phyloP scores from a whole-genome alignment of 2,888 invertebrate genomes.

The Leptogaster cylindrica region DNA sequence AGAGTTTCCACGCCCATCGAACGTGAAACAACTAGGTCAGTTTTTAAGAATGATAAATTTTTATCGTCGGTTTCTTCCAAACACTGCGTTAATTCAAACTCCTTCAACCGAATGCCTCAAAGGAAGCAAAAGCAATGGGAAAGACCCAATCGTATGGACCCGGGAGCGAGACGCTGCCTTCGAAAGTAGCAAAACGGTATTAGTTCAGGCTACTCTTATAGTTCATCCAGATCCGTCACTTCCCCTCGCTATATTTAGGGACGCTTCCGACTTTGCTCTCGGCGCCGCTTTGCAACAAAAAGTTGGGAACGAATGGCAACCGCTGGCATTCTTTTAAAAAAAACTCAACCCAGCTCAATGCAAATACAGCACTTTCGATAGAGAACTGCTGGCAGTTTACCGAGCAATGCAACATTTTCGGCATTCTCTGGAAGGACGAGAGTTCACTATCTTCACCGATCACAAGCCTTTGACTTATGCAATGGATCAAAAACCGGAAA shows the following conservation, averaged over 20 bases:
- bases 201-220: conserved; percentile 28
- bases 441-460: background rate
- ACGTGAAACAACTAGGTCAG: background rate
- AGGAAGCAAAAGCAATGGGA: background rate
- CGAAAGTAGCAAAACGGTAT: background rate
- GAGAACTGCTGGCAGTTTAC: conserved; percentile 51
- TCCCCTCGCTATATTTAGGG: background rate
- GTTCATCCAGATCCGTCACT: conserved; percentile 14
- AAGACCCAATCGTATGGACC: conserved; percentile 26
- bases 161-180: background rate
- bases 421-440: background rate
- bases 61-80: background rate
- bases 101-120: background rate
- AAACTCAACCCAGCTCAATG: conserved; percentile 49
- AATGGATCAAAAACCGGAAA: background rate
- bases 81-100: background rate
- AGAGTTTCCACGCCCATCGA: background rate
- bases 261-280: conserved; percentile 49
- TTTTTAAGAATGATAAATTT: background rate
- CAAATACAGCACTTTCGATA: conserved; percentile 51
- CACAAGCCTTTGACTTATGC: background rate
- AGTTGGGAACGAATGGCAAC: conserved; percentile 46
- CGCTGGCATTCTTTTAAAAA: conserved; percentile 51
- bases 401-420: conserved; percentile 40
- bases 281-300: conserved; percentile 51